Conservation (phyloP, 2,797 vertebrate genomes). For the Columba guinea region DNA sequence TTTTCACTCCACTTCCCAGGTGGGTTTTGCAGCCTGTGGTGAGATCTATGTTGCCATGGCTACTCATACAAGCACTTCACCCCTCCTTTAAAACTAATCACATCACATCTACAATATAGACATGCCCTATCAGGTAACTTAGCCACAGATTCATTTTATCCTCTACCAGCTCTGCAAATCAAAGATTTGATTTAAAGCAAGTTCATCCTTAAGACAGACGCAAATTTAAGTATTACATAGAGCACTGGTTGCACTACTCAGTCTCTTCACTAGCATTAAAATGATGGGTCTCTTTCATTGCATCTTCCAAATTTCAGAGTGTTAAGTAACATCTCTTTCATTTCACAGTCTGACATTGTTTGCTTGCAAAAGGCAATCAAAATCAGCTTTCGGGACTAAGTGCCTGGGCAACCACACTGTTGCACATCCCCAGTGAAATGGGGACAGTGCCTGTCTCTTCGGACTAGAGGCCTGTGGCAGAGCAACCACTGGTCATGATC, state of each 20-base stretch:
- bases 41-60: neutral
- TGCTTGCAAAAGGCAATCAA: neutral
- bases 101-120: neutral
- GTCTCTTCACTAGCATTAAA: neutral
- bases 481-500: neutral
- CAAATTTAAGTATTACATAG: neutral
- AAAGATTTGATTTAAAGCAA: neutral
- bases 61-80: neutral
- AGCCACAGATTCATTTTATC: neutral
- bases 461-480: neutral
- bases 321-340: neutral
- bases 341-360: neutral
- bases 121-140: neutral
- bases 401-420: neutral
- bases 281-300: accelerated
- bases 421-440: neutral
- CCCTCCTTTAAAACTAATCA: neutral
- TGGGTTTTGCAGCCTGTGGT: neutral
- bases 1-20: slow-evolving; percentile 6
- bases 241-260: neutral
- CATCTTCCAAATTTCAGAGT: neutral
- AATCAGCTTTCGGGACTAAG: neutral
- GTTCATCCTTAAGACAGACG: neutral
- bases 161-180: neutral
- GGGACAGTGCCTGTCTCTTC: neutral